Evolutionary conservation across 2,797 vertebrate genomes (phyloP).

Genomic region (Echiichthys vipera): DNA sequence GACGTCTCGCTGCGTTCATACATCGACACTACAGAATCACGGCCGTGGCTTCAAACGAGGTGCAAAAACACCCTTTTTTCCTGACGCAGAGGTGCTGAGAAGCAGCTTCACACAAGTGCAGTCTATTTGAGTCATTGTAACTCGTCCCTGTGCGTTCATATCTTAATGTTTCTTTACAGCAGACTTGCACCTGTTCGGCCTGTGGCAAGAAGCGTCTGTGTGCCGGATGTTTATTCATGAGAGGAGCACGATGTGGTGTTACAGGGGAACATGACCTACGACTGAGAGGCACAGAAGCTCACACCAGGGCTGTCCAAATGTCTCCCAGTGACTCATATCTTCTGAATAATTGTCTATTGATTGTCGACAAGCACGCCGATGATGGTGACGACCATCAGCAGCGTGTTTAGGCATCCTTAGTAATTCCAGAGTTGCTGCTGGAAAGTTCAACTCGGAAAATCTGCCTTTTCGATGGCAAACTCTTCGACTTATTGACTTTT

Average conservation of each 20-base stretch:
- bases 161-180: conserved; percentile 6
- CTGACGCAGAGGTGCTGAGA: conserved; percentile 2
- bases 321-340: conserved; percentile 9
- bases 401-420: conserved; percentile 3
- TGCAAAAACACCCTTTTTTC: background rate
- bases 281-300: background rate
- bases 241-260: background rate
- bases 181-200: conserved; percentile 9
- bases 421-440: background rate
- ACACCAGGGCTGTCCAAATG: background rate
- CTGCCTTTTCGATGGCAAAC: background rate
- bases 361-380: background rate
- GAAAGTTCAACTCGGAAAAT: background rate
- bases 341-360: background rate
- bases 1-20: conserved; percentile 9
- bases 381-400: background rate
- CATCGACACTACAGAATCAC: conserved; percentile 10
- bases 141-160: background rate
- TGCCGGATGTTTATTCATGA: conserved; percentile 2
- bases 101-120: conserved; percentile 2
- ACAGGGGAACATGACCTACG: background rate
- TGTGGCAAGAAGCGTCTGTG: background rate
- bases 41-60: conserved; percentile 18
- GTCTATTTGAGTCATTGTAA: conserved; percentile 16
- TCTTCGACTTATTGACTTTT: background rate